These are phyloP conservation scores for Galerucella pusilla DNA, from an alignment of 2,888 invertebrate species.

Conservation along the genomic window DNA sequence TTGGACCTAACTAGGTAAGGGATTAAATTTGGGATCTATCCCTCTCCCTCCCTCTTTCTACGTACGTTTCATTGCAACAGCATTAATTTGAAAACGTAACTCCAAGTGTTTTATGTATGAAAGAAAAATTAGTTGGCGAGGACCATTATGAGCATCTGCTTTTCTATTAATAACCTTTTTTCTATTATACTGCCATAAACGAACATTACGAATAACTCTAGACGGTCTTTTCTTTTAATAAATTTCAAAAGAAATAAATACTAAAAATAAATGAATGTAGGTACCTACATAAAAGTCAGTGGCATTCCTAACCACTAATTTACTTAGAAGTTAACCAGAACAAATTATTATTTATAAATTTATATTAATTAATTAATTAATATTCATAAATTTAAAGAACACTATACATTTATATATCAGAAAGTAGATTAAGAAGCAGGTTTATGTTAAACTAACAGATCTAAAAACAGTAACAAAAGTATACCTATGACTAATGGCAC, in stretches of 20 bases:
- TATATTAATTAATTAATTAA: too few relatives aligned
- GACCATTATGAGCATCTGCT: constrained; percentile 21
- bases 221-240: constrained; percentile 17
- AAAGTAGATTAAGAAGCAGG: too few relatives aligned
- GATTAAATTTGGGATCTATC: not conserved
- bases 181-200: constrained; percentile 19
- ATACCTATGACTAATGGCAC: too few relatives aligned
- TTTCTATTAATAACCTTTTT: constrained; percentile 23
- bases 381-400: too few relatives aligned
- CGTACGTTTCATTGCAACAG: not conserved
- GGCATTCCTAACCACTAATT: not conserved
- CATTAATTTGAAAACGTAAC: constrained; percentile 15
- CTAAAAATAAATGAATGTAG: constrained; percentile 8
- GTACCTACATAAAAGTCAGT: not conserved
- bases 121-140: constrained; percentile 20
- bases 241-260: constrained; percentile 13
- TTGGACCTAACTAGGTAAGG: not conserved
- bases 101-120: constrained; percentile 19
- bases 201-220: constrained; percentile 14
- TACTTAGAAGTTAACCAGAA: not conserved
- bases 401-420: too few relatives aligned
- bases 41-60: not conserved
- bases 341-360: not conserved
- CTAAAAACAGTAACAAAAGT: too few relatives aligned
- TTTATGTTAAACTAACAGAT: too few relatives aligned